Conservation (phyloP, 2,113 vertebrate species). For the Hylia prasina region DNA sequence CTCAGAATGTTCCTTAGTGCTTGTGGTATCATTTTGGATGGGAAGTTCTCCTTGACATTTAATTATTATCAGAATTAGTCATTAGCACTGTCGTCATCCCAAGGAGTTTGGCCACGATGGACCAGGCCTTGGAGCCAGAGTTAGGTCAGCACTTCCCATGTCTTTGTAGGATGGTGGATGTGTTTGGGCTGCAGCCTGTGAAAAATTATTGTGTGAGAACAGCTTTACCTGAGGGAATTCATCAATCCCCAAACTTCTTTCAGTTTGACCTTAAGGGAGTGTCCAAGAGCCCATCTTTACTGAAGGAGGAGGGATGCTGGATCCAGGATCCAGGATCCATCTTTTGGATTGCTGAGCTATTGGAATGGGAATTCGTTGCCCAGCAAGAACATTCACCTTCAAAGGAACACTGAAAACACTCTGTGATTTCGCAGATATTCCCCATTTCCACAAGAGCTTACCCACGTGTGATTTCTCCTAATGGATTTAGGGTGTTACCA, state of each 20-base stretch:
- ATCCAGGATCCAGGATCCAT: background rate
- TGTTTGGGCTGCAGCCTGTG: background rate
- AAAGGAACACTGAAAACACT: background rate
- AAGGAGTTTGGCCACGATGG: background rate
- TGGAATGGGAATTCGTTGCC: background rate
- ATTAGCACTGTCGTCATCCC: background rate
- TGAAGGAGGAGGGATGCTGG: background rate
- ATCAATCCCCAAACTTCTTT: background rate
- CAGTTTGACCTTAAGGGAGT: background rate
- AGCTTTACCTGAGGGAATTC: background rate
- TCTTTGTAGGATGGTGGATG: background rate
- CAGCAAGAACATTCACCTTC: background rate
- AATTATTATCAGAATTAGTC: conserved; percentile 38
- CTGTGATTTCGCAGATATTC: background rate
- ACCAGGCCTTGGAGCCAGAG: background rate
- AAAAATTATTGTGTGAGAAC: background rate
- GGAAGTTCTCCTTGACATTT: conserved; percentile 24
- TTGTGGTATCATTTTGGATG: background rate
- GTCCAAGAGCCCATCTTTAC: background rate
- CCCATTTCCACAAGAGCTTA: background rate
- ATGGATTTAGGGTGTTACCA: background rate
- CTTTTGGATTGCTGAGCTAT: background rate
- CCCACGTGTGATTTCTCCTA: background rate
- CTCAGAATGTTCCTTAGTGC: background rate
- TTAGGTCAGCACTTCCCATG: background rate